Conservation (phyloP, 2,113 vertebrate genomes). For the Plectropomus leopardus region DNA sequence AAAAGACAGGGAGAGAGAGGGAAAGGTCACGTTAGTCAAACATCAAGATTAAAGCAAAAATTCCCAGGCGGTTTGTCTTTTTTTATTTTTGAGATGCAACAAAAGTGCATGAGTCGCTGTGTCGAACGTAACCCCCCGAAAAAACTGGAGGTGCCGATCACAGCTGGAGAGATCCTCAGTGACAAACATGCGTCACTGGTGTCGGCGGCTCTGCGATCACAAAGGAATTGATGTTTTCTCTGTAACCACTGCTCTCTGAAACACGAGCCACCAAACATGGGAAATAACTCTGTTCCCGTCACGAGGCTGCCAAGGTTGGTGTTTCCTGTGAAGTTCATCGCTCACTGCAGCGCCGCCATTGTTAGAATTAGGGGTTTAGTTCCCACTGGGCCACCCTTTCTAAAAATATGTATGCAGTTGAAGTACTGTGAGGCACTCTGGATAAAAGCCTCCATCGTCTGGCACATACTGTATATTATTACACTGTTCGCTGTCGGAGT, state of each 20-base stretch:
- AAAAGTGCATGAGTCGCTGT: conserved; percentile 18
- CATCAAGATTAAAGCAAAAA: conserved; percentile 30
- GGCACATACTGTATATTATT: conserved; percentile 51
- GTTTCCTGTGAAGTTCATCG: conserved; percentile 21
- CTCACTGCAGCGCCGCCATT: not conserved
- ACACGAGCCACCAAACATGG: conserved; percentile 18
- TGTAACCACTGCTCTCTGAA: conserved; percentile 2
- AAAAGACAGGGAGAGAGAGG: conserved; percentile 44
- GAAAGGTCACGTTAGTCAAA: conserved; percentile 57
- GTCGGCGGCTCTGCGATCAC: not conserved
- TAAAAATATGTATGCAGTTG: conserved; percentile 53
- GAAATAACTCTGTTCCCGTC: conserved; percentile 1
- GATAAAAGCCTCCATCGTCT: conserved; percentile 62
- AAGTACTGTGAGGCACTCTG: conserved; percentile 46
- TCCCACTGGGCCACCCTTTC: conserved; percentile 32
- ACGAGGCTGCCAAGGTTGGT: not conserved
- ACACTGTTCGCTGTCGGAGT: conserved; percentile 49
- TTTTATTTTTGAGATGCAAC: conserved; percentile 30
- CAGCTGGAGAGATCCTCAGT: conserved; percentile 43
- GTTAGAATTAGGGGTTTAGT: conserved; percentile 28
- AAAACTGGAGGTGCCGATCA: conserved; percentile 36
- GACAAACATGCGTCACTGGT: conserved; percentile 25
- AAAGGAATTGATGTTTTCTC: conserved; percentile 12
- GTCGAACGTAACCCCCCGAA: conserved; percentile 15
- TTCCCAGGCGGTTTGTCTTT: conserved; percentile 27